phyloP scores from a whole-genome alignment of 2,888 invertebrate species.

The Tuta absoluta region DNA sequence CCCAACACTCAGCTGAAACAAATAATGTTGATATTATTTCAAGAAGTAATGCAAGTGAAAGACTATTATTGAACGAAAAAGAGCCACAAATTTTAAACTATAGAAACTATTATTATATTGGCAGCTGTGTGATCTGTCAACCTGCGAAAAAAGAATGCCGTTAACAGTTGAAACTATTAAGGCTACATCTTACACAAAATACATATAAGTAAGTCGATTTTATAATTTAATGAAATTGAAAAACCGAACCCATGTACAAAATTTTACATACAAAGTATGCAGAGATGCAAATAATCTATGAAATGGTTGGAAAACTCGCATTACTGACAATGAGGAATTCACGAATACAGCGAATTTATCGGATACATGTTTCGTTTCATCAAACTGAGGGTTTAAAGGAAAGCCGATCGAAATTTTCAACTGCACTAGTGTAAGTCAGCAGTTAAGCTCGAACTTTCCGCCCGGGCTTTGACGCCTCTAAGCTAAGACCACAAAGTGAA shows the following conservation, averaged over 20 bases:
- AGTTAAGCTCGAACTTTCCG: background rate
- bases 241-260: background rate
- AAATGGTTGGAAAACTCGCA: constrained; percentile 1
- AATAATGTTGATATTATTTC: too few species aligned
- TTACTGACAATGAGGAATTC: constrained; percentile 8
- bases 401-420: constrained; percentile 18
- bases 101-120: too few species aligned
- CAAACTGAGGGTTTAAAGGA: background rate
- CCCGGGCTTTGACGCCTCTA: background rate
- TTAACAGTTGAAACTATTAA: too few species aligned
- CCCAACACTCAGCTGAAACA: too few species aligned
- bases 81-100: too few species aligned
- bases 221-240: too few species aligned
- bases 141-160: too few species aligned
- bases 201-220: too few species aligned
- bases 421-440: constrained; percentile 8
- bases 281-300: background rate
- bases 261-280: constrained; percentile 19
- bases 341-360: background rate
- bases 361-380: constrained; percentile 4
- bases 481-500: background rate
- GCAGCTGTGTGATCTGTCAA: too few species aligned
- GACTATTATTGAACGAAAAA: too few species aligned
- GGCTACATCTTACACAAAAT: too few species aligned
- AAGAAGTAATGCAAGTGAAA: too few species aligned